A percentile compares a stretch with the other conserved stretches of the same genome.
Conservation (phyloP, 1,140 invertebrate genomes). For the Physella acuta region DNA sequence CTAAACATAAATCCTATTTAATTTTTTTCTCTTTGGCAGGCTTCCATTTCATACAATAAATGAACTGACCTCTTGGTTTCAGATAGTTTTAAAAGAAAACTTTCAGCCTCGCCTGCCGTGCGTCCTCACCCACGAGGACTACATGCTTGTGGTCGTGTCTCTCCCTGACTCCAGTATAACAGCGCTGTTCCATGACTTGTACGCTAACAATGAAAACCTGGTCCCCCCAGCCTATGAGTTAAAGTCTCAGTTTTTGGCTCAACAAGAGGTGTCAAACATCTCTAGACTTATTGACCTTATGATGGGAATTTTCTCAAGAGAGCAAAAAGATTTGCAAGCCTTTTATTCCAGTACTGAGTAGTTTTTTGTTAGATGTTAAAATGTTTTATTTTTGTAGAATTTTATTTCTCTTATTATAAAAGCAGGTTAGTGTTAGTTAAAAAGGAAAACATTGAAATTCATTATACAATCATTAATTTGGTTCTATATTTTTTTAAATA, state of each 20-base stretch:
- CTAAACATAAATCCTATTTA: neutral
- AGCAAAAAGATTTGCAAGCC: neutral
- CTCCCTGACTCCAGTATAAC: constrained; percentile 1
- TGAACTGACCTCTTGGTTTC: neutral
- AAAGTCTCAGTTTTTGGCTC: neutral
- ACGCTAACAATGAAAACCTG: constrained; percentile 16
- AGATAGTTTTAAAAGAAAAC: neutral
- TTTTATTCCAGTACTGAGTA: constrained; percentile 12
- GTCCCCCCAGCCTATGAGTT: constrained; percentile 13
- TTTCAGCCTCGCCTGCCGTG: neutral
- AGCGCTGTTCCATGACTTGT: constrained; percentile 10
- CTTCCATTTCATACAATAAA: no score
- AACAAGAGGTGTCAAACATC: neutral
- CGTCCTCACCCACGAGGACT: constrained; percentile 7
- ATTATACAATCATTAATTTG: no score
- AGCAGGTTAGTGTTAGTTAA: no score
- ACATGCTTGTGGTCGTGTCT: neutral
- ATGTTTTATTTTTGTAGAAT: no score
- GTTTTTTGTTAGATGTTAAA: no score
- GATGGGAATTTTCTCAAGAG: constrained; percentile 2
- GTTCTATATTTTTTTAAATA: no score
- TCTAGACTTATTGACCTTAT: neutral
- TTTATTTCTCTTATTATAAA: no score
- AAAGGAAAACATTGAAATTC: no score
- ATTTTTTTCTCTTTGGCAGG: neutral